phyloP scores from a whole-genome alignment of 2,888 invertebrate genomes.

The Standfussiana lucernea region DNA sequence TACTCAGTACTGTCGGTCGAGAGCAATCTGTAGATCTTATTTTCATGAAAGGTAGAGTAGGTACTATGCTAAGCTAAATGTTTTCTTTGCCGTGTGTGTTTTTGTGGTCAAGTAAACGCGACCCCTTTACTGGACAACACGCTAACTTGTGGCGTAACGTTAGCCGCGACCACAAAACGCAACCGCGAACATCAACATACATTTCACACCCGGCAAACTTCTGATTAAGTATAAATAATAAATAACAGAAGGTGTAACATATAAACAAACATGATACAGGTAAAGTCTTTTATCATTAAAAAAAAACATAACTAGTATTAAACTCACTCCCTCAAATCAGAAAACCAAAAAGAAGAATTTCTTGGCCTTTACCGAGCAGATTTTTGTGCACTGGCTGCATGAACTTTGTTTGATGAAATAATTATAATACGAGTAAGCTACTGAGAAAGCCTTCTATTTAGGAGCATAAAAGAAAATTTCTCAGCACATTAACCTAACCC shows the following conservation, averaged over 20 bases:
- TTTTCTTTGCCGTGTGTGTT: not conserved
- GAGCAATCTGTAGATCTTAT: not conserved
- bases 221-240: not conserved
- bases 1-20: too few species aligned
- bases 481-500: not conserved
- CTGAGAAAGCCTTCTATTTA: not conserved
- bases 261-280: not conserved
- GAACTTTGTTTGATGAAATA: not conserved
- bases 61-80: not conserved
- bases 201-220: not conserved
- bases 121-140: not conserved
- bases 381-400: too few species aligned
- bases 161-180: not conserved
- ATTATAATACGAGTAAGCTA: not conserved
- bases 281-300: not conserved
- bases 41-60: not conserved
- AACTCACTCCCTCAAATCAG: not conserved
- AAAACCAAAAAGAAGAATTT: not conserved
- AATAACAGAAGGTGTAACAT: not conserved
- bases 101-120: not conserved
- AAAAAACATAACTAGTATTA: not conserved
- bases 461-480: not conserved
- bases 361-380: not conserved
- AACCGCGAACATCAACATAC: conserved; percentile 10
- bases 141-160: not conserved